phyloP scores from a whole-genome alignment of 2,888 invertebrate genomes.

The Argynnis bischoffii region DNA sequence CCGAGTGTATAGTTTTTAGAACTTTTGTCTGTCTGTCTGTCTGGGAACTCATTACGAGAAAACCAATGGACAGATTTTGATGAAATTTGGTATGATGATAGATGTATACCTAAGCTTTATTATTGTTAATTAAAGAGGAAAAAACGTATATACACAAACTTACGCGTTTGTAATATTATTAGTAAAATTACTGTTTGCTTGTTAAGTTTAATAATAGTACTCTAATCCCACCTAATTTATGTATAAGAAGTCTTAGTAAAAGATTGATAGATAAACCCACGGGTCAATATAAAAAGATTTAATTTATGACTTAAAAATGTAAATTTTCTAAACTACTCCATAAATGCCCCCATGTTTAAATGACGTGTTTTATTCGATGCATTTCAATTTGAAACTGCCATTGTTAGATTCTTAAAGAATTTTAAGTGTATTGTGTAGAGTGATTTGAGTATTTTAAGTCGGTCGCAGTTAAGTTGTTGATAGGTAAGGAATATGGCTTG shows the following conservation, averaged over 20 bases:
- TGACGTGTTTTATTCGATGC: slow-evolving; percentile 12
- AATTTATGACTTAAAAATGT: slow-evolving; percentile 21
- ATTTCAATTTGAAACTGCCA: slow-evolving; percentile 19
- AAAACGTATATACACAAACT: too few relatives aligned
- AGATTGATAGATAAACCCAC: not conserved
- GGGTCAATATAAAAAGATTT: not conserved
- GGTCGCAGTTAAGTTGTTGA: slow-evolving; percentile 6
- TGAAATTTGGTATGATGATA: too few relatives aligned
- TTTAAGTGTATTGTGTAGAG: slow-evolving; percentile 32
- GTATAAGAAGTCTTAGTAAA: not conserved
- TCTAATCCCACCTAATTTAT: too few relatives aligned
- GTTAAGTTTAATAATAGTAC: too few relatives aligned
- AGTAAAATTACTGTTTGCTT: too few relatives aligned
- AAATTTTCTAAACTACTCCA: slow-evolving; percentile 19
- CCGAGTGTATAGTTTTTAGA: too few relatives aligned
- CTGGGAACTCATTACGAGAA: too few relatives aligned
- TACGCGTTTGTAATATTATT: too few relatives aligned
- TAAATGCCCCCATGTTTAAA: slow-evolving; percentile 20
- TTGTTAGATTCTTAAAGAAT: slow-evolving; percentile 24
- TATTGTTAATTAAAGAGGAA: too few relatives aligned
- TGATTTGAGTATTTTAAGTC: slow-evolving; percentile 26
- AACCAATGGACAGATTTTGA: too few relatives aligned
- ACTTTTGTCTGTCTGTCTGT: too few relatives aligned
- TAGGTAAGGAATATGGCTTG: not conserved
- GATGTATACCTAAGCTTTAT: too few relatives aligned